These are phyloP conservation scores for Varecia variegata DNA, from an alignment of 2,797 vertebrate genomes.

Conservation along the genomic window DNA sequence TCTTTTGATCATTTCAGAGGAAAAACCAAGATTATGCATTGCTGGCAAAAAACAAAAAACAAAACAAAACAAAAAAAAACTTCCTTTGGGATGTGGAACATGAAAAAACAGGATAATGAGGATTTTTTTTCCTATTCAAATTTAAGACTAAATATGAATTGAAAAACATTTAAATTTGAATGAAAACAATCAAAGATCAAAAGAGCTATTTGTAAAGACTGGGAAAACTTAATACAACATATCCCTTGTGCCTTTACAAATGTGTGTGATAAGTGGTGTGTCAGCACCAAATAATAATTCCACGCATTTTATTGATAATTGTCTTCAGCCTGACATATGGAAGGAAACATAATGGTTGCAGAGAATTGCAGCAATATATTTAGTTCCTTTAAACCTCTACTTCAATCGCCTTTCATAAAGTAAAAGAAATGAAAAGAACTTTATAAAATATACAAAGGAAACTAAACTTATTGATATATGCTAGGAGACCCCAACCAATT, in stretches of 20 bases:
- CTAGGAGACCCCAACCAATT: constrained; percentile 46
- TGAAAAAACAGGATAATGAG: constrained; percentile 25
- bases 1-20: constrained; percentile 26
- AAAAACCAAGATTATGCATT: neutral
- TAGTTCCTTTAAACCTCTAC: constrained; percentile 58
- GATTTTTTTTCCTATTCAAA: neutral
- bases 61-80: neutral
- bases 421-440: constrained; percentile 70
- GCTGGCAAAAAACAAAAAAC: neutral
- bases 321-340: constrained; percentile 50
- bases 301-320: constrained; percentile 68
- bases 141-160: constrained; percentile 44
- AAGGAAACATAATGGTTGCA: constrained; percentile 54
- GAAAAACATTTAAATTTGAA: constrained; percentile 53
- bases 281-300: constrained; percentile 55
- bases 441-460: constrained; percentile 62
- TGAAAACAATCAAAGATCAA: constrained; percentile 57
- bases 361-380: constrained; percentile 67
- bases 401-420: constrained; percentile 72
- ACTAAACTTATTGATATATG: constrained; percentile 67
- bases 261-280: neutral
- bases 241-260: neutral
- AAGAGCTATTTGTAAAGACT: constrained; percentile 25
- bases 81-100: neutral
- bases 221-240: neutral